Conservation (phyloP, 2,113 vertebrate species). For the Rhombomys opimus region DNA sequence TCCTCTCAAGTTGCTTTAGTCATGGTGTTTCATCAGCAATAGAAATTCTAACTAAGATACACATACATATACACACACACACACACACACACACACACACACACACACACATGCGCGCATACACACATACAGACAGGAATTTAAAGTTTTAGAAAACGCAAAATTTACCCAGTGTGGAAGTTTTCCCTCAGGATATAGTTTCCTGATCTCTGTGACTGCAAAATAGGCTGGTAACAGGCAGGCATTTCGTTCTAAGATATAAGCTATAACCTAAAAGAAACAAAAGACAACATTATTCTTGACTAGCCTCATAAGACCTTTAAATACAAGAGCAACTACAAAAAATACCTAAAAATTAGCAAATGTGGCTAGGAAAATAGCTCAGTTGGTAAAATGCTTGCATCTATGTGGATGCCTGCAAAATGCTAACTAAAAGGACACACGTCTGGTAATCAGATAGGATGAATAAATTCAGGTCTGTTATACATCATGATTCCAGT, state of each 20-base stretch:
- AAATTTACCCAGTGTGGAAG: slow-evolving; percentile 96
- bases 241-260: slow-evolving; percentile 98
- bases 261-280: slow-evolving; percentile 94
- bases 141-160: background rate
- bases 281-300: background rate
- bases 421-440: background rate
- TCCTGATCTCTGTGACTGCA: slow-evolving; percentile 97
- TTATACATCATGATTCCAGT: background rate
- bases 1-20: background rate
- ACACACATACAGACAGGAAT: background rate
- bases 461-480: background rate
- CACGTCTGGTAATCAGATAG: background rate
- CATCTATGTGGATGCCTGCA: background rate
- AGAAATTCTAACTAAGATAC: background rate
- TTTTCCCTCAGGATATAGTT: slow-evolving; percentile 97
- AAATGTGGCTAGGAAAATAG: background rate
- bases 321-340: background rate
- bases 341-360: background rate
- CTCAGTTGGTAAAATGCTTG: background rate
- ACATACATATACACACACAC: background rate
- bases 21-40: background rate
- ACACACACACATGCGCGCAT: too few species aligned
- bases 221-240: slow-evolving; percentile 98
- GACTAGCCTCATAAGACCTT: background rate
- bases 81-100: background rate